Conservation (phyloP, 2,797 vertebrate genomes). For the Myotis vivesi region DNA sequence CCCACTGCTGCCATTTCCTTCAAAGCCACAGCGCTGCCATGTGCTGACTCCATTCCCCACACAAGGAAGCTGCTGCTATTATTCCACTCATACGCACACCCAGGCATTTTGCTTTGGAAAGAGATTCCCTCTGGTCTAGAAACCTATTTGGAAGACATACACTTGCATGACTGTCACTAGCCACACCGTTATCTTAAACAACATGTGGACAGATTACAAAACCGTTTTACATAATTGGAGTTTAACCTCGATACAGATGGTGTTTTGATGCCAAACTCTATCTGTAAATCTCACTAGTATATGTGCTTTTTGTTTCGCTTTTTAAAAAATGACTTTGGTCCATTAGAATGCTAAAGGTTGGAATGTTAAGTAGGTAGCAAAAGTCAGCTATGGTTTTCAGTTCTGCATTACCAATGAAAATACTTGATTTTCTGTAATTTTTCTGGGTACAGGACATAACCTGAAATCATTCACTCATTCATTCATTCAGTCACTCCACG, state of each 20-base stretch:
- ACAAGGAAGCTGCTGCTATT: conserved; percentile 53
- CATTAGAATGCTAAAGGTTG: background rate
- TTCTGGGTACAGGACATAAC: background rate
- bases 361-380: background rate
- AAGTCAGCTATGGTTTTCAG: background rate
- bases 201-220: conserved; percentile 24
- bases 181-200: conserved; percentile 63
- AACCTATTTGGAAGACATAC: conserved; percentile 46
- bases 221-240: background rate
- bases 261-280: background rate
- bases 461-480: background rate
- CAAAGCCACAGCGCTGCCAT: conserved; percentile 46
- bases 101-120: conserved; percentile 31
- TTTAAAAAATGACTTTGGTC: background rate
- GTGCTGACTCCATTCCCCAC: conserved; percentile 57
- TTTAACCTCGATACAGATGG: background rate
- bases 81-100: background rate
- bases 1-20: conserved; percentile 55
- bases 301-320: background rate
- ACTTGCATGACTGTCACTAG: conserved; percentile 45
- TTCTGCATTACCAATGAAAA: background rate
- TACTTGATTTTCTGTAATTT: background rate
- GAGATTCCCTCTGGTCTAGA: conserved; percentile 42
- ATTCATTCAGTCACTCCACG: background rate
- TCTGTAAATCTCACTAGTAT: background rate